Base-by-base conservation (phyloP, 2,888 invertebrate species). In the Mythimna ferrago region DNA sequence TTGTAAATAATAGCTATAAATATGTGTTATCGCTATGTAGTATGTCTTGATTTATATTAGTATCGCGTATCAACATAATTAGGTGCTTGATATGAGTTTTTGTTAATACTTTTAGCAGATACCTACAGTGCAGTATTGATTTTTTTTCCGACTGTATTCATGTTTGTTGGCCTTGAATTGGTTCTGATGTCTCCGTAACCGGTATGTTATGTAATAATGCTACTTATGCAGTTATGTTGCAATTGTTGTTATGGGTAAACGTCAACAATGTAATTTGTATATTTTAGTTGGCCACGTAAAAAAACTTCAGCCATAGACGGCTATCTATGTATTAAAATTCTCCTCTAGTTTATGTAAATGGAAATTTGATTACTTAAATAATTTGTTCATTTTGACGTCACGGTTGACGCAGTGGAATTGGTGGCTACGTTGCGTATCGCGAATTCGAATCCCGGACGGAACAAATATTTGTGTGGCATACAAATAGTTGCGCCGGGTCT, bases 1-100 rank as follows among this genome's bases (percentile, higher is more conserved):
- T 80, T 3, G 73, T 80, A 82, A 80, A 80, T 73, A 79, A 21
- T 58, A 19, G 5, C 14, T 51, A 0, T 44, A 6, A 35, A 14
- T 38, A 51, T 62, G 11, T 63, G 44, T 53, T 51, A 38, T 51
- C n/a, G 21, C 2, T 21, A 26, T 44, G 14, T 6, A 14, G 2
- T 6, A 3, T 38, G 0, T 57, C 10, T 58, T 64, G 38, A 10
- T 60, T 19, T 9, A 38, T 19, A 38, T n/a, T 19, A 4, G n/a
- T 44, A 14, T 21, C 44, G 10, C 16, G 11, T 53, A 35, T 51
- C 38, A 11, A 38, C 14, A 11, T 48, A 56, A 48, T 54, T 44
- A 14, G 0, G 53, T 64, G 6, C 11, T 16, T 1, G 5, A 41
- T 11, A 4, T 11, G 11, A 44, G 35, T 26, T 26, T 14, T 44